phyloP scores from a whole-genome alignment of 2,113 vertebrate species.

The Hemiprocne comata region DNA sequence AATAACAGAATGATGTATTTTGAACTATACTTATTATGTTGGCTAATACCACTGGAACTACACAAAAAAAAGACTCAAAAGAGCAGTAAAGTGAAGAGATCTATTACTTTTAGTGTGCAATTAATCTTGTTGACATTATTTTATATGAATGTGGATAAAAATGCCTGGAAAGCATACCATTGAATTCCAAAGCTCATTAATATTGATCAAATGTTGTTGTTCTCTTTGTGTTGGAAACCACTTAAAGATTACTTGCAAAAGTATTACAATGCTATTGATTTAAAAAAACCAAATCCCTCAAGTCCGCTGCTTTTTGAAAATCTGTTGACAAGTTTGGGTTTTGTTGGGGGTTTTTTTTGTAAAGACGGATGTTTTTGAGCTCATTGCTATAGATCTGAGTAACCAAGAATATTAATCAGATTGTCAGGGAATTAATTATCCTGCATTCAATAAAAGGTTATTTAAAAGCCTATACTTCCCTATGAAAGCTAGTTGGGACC shows the following conservation, averaged over 20 bases:
- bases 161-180: slow-evolving; percentile 70
- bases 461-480: neutral
- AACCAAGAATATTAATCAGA: neutral
- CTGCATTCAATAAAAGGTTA: neutral
- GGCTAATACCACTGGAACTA: slow-evolving; percentile 12
- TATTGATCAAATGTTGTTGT: slow-evolving; percentile 73
- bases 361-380: neutral
- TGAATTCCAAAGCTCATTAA: slow-evolving; percentile 76
- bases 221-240: slow-evolving; percentile 69
- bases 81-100: slow-evolving; percentile 67
- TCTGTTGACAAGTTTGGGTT: neutral
- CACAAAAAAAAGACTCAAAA: slow-evolving; percentile 30
- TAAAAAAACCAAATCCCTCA: neutral
- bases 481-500: neutral
- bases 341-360: neutral
- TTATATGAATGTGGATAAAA: slow-evolving; percentile 74
- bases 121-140: slow-evolving; percentile 82
- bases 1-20: neutral
- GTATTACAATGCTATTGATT: slow-evolving; percentile 68
- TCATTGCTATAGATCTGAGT: neutral
- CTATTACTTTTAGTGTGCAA: slow-evolving; percentile 66
- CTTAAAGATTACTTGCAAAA: slow-evolving; percentile 74
- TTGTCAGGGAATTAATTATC: neutral
- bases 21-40: neutral
- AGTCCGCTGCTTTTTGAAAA: slow-evolving; percentile 46